phyloP scores from a whole-genome alignment of 2,113 vertebrate species.

The Elephas maximus region DNA sequence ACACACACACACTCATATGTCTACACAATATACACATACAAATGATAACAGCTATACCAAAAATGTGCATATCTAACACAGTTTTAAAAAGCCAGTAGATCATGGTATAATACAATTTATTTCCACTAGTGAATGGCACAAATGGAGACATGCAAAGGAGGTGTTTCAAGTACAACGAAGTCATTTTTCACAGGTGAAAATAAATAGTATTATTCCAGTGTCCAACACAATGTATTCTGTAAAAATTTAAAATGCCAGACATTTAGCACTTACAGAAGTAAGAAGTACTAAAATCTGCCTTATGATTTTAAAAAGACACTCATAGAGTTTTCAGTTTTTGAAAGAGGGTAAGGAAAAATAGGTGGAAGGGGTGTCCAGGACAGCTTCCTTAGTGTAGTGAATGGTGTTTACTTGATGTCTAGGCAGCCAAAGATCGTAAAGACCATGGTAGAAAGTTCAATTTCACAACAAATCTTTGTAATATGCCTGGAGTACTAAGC shows the following conservation, averaged over 20 bases:
- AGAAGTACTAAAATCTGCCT: conserved; percentile 79
- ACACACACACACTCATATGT: conserved; percentile 84
- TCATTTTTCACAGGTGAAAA: conserved; percentile 79
- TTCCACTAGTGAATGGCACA: conserved; percentile 90
- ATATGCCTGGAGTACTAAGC: conserved; percentile 10
- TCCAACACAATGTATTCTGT: conserved; percentile 59
- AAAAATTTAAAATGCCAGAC: conserved; percentile 79
- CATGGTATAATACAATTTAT: conserved; percentile 90
- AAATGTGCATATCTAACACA: conserved; percentile 89
- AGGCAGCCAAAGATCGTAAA: conserved; percentile 60
- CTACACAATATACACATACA: conserved; percentile 90
- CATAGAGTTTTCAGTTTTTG: conserved; percentile 72
- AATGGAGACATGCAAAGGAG: conserved; percentile 84
- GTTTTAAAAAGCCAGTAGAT: conserved; percentile 87
- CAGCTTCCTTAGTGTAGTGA: conserved; percentile 73
- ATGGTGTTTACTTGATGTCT: conserved; percentile 56
- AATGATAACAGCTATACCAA: conserved; percentile 86
- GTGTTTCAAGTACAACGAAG: conserved; percentile 75
- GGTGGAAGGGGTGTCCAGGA: conserved; percentile 29
- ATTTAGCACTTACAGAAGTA: conserved; percentile 76
- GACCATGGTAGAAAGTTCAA: conserved; percentile 57
- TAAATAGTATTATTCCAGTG: conserved; percentile 83
- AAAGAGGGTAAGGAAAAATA: conserved; percentile 58
- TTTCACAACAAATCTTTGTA: conserved; percentile 54
- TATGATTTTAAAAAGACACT: conserved; percentile 77